These are phyloP conservation scores for Drosophila ogumai DNA, from an alignment of 1,140 invertebrate genomes.

Conservation along the genomic window DNA sequence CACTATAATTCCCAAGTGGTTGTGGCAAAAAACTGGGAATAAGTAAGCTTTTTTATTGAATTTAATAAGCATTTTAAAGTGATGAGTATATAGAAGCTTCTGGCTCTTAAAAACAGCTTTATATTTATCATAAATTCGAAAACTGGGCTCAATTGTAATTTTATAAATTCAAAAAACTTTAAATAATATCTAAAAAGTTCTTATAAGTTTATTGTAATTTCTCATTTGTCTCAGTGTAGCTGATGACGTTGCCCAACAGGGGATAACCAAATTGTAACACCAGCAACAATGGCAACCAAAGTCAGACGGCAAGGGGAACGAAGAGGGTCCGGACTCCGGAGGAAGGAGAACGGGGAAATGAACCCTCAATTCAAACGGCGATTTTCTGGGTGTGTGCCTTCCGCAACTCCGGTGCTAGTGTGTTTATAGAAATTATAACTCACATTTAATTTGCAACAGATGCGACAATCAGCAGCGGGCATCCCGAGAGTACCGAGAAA, in stretches of 20 bases:
- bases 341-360: slow-evolving; percentile 17
- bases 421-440: slow-evolving; percentile 84
- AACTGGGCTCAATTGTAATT: too few relatives aligned
- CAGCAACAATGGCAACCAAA: slow-evolving; percentile 66
- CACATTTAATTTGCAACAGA: slow-evolving; percentile 85
- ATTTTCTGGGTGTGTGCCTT: slow-evolving; percentile 66
- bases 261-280: slow-evolving; percentile 77
- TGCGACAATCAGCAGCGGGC: slow-evolving; percentile 71
- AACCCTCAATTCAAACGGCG: slow-evolving; percentile 73
- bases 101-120: too few relatives aligned
- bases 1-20: too few relatives aligned
- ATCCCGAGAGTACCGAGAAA: slow-evolving; percentile 35
- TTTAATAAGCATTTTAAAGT: too few relatives aligned
- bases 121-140: too few relatives aligned
- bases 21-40: too few relatives aligned
- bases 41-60: too few relatives aligned
- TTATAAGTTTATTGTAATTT: not conserved
- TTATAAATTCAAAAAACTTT: too few relatives aligned
- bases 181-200: not conserved
- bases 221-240: slow-evolving; percentile 4
- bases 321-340: not conserved
- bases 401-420: slow-evolving; percentile 14
- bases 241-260: slow-evolving; percentile 48
- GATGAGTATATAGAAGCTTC: too few relatives aligned
- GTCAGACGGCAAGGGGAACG: slow-evolving; percentile 29